Evolutionary conservation across 1,140 invertebrate genomes (phyloP).

Genomic region (Hyles vespertilio): DNA sequence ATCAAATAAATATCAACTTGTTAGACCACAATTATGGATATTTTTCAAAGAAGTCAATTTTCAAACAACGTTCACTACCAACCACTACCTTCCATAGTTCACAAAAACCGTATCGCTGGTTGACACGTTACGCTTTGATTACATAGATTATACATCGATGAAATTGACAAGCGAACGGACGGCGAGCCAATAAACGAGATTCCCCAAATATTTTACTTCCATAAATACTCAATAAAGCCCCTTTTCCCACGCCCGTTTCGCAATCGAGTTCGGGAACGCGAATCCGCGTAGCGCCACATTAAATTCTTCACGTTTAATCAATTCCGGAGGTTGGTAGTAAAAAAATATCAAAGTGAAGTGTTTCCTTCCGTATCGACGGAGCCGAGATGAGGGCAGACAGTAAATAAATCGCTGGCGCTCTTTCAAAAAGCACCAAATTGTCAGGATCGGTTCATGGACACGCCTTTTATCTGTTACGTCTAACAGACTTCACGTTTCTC

Average conservation of each 20-base stretch:
- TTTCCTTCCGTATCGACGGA: slow-evolving; percentile 45
- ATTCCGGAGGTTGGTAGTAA: slow-evolving; percentile 37
- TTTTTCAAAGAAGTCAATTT: too few species aligned
- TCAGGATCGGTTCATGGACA: slow-evolving; percentile 47
- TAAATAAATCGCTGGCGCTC: slow-evolving; percentile 65
- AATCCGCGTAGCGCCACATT: slow-evolving; percentile 46
- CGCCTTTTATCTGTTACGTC: slow-evolving; percentile 73
- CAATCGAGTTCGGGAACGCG: slow-evolving; percentile 35
- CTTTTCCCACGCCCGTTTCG: slow-evolving; percentile 47
- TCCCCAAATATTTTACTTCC: slow-evolving; percentile 46
- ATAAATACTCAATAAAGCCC: slow-evolving; percentile 48
- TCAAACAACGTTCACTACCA: too few species aligned
- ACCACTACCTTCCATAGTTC: too few species aligned
- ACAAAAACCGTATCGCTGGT: too few species aligned
- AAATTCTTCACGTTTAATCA: slow-evolving; percentile 64
- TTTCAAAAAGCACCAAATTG: slow-evolving; percentile 66
- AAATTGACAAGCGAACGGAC: slow-evolving; percentile 38
- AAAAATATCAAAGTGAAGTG: slow-evolving; percentile 47
- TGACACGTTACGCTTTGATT: too few species aligned
- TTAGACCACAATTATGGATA: too few species aligned
- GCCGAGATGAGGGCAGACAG: slow-evolving; percentile 39
- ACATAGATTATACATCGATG: slow-evolving; percentile 12
- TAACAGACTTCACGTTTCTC: slow-evolving; percentile 49
- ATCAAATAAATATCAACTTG: too few species aligned
- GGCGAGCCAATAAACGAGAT: slow-evolving; percentile 37